phyloP scores from a whole-genome alignment of 2,113 vertebrate species.

The Gulo gulo region DNA sequence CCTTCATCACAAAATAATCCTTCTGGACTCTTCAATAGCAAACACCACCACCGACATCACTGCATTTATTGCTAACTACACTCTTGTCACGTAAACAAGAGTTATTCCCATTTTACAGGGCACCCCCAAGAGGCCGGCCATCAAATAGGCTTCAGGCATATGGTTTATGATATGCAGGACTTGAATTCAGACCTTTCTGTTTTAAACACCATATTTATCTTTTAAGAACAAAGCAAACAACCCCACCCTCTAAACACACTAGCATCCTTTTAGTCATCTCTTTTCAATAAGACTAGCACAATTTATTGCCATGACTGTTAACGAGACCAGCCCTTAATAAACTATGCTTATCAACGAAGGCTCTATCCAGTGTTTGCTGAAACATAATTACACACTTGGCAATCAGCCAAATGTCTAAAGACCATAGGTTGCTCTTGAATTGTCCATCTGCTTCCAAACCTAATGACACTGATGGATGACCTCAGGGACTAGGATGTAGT shows the following conservation, averaged over 20 bases:
- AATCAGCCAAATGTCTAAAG: background rate
- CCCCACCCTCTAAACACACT: accelerated
- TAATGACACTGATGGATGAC: constrained; percentile 18
- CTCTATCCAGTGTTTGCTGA: background rate
- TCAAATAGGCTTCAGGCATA: background rate
- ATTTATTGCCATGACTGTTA: background rate
- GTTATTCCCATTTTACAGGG: too few relatives aligned
- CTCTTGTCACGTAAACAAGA: background rate
- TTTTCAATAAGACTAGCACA: background rate
- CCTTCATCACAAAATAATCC: background rate
- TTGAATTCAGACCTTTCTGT: background rate
- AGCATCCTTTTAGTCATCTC: background rate
- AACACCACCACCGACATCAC: background rate
- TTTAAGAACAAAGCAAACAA: constrained; percentile 27
- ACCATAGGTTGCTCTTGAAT: background rate
- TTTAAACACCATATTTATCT: background rate
- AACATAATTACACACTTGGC: constrained; percentile 45
- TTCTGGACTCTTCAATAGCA: background rate
- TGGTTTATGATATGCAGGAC: background rate
- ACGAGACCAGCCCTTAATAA: background rate
- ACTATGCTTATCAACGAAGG: background rate
- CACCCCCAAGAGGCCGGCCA: background rate
- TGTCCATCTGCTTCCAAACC: constrained; percentile 54
- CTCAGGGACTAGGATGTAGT: background rate
- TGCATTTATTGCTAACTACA: background rate